Base-by-base conservation (phyloP, 2,888 invertebrate genomes). In the Camponotus fellah region DNA sequence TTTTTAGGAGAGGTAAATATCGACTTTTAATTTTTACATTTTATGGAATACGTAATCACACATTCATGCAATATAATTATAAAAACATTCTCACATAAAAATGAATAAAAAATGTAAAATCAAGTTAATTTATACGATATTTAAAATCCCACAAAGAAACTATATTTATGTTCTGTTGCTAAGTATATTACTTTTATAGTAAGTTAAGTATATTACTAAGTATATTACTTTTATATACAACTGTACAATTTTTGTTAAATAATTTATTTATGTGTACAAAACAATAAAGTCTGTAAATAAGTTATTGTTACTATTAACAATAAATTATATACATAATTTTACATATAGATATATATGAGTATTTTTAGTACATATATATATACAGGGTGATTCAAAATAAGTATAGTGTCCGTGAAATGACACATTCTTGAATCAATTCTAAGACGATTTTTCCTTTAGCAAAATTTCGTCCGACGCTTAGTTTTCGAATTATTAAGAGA, bases 1-100 rank as follows among this genome's bases (percentile, higher is more conserved):
- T 88, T 88, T 94, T 64, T 94, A 87, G 90, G 75, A 88, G 94
- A 93, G 94, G 94, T 96, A 91, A 85, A 53, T 37, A 64, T 64
- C n/a, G n/a, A 10, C 10, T 66, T 66, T 14, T 9, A 66, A 60
- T 60, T 60, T 62, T 34, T 62, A n/a, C 8, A 17, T 49, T 49
- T 17, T 49, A 49, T 1, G n/a, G n/a, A n/a, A 8, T 49, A 0
- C n/a, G 8, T 49, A 49, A 8, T 49, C 17, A 26, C 26, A 26
- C 26, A 49, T 17, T 8, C 2, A 1, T 49, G 49, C n/a, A 2
- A n/a, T 49, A 49, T 8, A 49, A 49, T 49, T 49, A 49, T 49
- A 37, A 6, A 37, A 37, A 37, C 4, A 3, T n/a, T 49, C 1
- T 49, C 8, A 17, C 46, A 49, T 49, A n/a, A 49, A 49, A 49